Percentiles rank a stretch among this genome's conserved stretches.
Conservation (phyloP, 2,888 invertebrate genomes). For the Mechanitis mazaeus region DNA sequence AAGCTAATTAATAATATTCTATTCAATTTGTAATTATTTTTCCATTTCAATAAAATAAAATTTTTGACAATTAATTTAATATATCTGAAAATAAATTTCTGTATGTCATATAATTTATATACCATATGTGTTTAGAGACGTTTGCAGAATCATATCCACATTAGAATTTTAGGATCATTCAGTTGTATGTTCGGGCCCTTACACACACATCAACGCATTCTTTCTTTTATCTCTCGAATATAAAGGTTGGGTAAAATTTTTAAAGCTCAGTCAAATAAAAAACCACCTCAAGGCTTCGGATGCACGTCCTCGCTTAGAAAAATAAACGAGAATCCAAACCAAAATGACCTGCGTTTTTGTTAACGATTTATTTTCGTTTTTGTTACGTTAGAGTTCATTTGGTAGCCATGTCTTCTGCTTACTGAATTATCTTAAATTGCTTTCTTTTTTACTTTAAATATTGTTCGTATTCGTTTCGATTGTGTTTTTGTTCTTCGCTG, state of each 20-base stretch:
- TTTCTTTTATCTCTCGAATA: constrained; percentile 70
- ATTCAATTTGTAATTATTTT: too few relatives aligned
- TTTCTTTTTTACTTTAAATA: constrained; percentile 57
- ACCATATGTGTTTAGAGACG: too few relatives aligned
- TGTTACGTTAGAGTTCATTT: constrained; percentile 76
- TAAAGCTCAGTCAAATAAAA: constrained; percentile 50
- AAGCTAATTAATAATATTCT: too few relatives aligned
- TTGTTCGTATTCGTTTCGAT: constrained; percentile 51
- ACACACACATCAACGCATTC: constrained; percentile 49
- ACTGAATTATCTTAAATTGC: constrained; percentile 75
- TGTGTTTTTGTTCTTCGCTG: constrained; percentile 41
- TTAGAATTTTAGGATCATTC: constrained; percentile 50
- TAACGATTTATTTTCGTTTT: constrained; percentile 74
- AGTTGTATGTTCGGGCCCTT: constrained; percentile 59
- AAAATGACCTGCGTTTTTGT: constrained; percentile 77
- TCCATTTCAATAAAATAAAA: too few relatives aligned
- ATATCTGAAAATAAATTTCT: too few relatives aligned
- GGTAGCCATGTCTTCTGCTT: constrained; percentile 72
- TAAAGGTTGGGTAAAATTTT: constrained; percentile 62
- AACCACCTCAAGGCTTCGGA: constrained; percentile 65
- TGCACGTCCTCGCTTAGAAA: constrained; percentile 74
- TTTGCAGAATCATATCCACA: too few relatives aligned
- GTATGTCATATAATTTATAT: too few relatives aligned
- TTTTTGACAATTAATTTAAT: too few relatives aligned
- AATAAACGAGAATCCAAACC: constrained; percentile 71